Base-by-base conservation (phyloP, 2,797 vertebrate species). In the Leptatherina wallacei region DNA sequence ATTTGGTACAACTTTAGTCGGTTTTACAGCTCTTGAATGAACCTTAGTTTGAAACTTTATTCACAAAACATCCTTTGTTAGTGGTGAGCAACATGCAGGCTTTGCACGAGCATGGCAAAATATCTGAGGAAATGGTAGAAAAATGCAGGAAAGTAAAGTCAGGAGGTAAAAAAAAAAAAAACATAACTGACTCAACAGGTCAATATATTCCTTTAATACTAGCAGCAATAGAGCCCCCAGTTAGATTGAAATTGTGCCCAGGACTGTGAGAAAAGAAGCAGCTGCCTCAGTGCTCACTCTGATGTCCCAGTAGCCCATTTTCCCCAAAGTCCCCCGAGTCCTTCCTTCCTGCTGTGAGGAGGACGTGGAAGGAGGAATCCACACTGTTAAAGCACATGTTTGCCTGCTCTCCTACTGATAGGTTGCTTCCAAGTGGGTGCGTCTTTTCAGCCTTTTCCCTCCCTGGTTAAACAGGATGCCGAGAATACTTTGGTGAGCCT, bases 391-490 rank as follows among this genome's bases (percentile, higher is more conserved):
- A 42, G 52, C 27, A 18, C 54, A 55, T 10, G 29, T 47, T 24
- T 68, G 40, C 40, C 36, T 44, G 54, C 29, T 57, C 38, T 58
- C 65, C 54, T 54, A 47, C 29, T 44, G 54, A 58, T n/a, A 47
- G 54, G 65, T 27, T 44, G 54, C 36, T 56, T 30, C 36, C 35
- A 38, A 29, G 63, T 40, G 63, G 38, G 11, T 42, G 29, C 44
- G 12, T 64, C 44, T 35, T 20, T 27, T 51, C 47, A 63, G 29
- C 44, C 42, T 11, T 27, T 40, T 38, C 11, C 13, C 14, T 47
- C 6, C 8, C 47, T 27, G 40, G 13, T 42, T 44, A 66, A 24
- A 32, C 64, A 58, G 54, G 55, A 67, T 42, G n/a, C 29, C 12
- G 51, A 54, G 24, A 54, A 27, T 10, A 51, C 8, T 27, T 52